phyloP scores from a whole-genome alignment of 2,113 vertebrate species.

The Riparia riparia region DNA sequence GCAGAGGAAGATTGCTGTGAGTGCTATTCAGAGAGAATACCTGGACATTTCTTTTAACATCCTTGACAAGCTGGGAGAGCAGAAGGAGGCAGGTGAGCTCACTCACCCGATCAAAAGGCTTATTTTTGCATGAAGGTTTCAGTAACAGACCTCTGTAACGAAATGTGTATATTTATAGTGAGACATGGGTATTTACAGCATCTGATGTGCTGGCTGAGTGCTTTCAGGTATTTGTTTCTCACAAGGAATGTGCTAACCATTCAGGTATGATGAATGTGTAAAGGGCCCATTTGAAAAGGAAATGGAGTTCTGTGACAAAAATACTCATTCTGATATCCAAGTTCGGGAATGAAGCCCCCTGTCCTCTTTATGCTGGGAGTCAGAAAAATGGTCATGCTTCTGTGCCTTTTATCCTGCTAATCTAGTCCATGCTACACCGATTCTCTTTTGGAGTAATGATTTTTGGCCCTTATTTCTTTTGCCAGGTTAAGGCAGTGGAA shows the following conservation, averaged over 20 bases:
- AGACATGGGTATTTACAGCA: background rate
- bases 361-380: background rate
- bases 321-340: background rate
- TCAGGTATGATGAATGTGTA: background rate
- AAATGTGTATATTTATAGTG: background rate
- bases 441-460: background rate
- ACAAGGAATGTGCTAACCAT: background rate
- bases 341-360: background rate
- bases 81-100: slow-evolving; percentile 87
- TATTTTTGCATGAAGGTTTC: background rate
- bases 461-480: background rate
- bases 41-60: slow-evolving; percentile 97
- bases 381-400: background rate
- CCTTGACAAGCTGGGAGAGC: slow-evolving; percentile 90
- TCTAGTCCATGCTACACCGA: background rate
- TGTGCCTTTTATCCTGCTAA: background rate
- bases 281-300: background rate
- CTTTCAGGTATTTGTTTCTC: background rate
- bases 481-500: background rate
- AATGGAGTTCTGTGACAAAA: background rate
- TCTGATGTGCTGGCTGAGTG: background rate
- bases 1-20: slow-evolving; percentile 97
- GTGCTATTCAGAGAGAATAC: slow-evolving; percentile 98
- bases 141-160: background rate
- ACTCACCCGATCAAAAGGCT: background rate